Evolutionary conservation across 2,113 vertebrate species (phyloP).

Genomic region (Sterrhoptilus dennistouni): DNA sequence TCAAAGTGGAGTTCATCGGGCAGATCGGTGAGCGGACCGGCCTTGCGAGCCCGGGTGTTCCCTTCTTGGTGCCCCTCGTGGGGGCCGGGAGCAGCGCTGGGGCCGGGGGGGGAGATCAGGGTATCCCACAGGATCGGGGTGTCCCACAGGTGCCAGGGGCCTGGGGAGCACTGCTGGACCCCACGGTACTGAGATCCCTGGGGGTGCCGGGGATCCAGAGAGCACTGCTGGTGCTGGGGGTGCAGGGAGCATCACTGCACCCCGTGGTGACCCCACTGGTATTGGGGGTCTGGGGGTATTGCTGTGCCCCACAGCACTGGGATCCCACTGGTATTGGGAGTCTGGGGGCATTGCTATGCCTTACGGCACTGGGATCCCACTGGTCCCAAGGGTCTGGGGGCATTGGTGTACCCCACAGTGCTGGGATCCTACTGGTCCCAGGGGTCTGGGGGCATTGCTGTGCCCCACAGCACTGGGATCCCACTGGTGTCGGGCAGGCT

Average conservation of each 20-base stretch:
- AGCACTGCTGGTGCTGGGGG: not conserved
- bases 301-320: accelerated
- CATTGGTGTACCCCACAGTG: not conserved
- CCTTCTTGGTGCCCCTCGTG: not conserved
- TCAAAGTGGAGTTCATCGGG: constrained; percentile 97
- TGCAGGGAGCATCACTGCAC: not conserved
- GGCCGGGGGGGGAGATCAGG: not conserved
- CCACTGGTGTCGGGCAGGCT: not conserved
- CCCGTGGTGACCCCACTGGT: no score
- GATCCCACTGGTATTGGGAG: not conserved
- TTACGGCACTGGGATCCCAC: accelerated
- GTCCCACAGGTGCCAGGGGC: not conserved
- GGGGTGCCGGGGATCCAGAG: not conserved
- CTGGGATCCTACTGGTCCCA: not conserved
- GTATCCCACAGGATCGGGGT: not conserved
- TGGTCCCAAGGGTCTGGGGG: not conserved
- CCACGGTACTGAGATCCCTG: not conserved
- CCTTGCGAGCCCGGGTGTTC: not conserved
- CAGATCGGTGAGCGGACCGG: constrained; percentile 85
- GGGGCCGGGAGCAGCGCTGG: not conserved
- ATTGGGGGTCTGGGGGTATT: accelerated
- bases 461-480: not conserved
- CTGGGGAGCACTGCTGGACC: not conserved
- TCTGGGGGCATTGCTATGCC: not conserved
- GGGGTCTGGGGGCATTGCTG: not conserved